Percentiles rank a stretch among this genome's conserved stretches.
Evolutionary conservation across 2,113 vertebrate species (phyloP).

Genomic region (Odontophorus gujanensis): DNA sequence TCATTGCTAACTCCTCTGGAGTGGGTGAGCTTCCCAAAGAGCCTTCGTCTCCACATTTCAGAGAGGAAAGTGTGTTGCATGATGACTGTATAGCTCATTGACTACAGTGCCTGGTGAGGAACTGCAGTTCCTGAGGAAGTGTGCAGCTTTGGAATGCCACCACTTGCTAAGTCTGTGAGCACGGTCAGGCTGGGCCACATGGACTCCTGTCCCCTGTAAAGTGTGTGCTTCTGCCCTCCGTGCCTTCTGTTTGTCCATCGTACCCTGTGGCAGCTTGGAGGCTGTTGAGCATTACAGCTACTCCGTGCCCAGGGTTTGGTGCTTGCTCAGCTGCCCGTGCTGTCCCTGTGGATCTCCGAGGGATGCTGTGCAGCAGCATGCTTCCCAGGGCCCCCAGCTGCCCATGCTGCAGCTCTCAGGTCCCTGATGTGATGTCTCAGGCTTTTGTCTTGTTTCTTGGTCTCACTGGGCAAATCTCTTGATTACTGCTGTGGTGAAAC

Average conservation of each 20-base stretch:
- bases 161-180: background rate
- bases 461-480: background rate
- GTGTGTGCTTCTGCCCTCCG: background rate
- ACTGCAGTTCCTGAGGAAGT: background rate
- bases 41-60: background rate
- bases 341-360: background rate
- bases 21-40: background rate
- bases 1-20: background rate
- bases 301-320: accelerated
- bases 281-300: background rate
- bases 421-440: background rate
- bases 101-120: background rate
- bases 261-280: background rate
- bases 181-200: background rate
- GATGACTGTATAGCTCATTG: background rate
- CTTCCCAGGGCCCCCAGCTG: background rate
- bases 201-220: background rate
- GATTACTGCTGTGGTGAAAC: background rate
- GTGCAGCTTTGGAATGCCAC: background rate
- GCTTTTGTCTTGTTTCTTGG: background rate
- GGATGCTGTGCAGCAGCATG: background rate
- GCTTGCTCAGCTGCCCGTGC: background rate
- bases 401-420: background rate
- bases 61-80: accelerated
- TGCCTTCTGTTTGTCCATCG: background rate